A percentile compares a stretch with the other conserved stretches of the same genome.
These are phyloP conservation scores for Penaeus vannamei DNA, from an alignment of 1,140 invertebrate species.

Conservation along the genomic window DNA sequence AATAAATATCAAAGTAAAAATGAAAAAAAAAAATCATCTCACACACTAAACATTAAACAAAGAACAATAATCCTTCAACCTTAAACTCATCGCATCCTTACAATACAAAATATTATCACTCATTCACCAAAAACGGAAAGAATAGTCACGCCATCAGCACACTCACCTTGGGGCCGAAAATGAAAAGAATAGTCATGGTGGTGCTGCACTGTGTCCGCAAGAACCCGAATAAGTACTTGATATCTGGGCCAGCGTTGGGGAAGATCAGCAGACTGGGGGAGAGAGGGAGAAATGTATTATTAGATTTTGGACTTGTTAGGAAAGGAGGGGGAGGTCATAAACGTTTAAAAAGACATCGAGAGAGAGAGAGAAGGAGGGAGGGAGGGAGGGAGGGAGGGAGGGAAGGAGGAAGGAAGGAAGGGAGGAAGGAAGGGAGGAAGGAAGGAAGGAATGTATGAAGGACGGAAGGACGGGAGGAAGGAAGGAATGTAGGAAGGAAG, in stretches of 20 bases:
- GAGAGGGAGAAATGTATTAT: neutral
- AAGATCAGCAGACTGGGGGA: slow-evolving; percentile 84
- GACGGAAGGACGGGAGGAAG: neutral
- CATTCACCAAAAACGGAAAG: no score
- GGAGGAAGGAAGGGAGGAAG: neutral
- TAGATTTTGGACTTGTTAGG: neutral
- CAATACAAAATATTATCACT: no score
- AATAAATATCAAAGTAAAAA: no score
- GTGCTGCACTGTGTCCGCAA: slow-evolving; percentile 89
- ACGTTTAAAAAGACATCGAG: neutral
- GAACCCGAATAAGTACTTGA: slow-evolving; percentile 90
- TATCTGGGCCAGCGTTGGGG: slow-evolving; percentile 87
- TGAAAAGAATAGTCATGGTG: slow-evolving; percentile 85
- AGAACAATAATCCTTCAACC: no score
- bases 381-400: neutral
- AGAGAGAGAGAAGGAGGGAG: neutral
- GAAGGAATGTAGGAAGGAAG: neutral
- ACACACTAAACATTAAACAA: no score
- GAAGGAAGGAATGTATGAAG: neutral
- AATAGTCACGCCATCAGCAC: no score
- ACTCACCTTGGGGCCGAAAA: slow-evolving; percentile 88
- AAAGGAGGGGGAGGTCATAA: neutral
- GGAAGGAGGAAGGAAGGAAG: neutral
- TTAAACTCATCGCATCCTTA: no score
- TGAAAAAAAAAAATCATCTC: no score